phyloP scores from a whole-genome alignment of 2,113 vertebrate species.

The Ptyas mucosa region DNA sequence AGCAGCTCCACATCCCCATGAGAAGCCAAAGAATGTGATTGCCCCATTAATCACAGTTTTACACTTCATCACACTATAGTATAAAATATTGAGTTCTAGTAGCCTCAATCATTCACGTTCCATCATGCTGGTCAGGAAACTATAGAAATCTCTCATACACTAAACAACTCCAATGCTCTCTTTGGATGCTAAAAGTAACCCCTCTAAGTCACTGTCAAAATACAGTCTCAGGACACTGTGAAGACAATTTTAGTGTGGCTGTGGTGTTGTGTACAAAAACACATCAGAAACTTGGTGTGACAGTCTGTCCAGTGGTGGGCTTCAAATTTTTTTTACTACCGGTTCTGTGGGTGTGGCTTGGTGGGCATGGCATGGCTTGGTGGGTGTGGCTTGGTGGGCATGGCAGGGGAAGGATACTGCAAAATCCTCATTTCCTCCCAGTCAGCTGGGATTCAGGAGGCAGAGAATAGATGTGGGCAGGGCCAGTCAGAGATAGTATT shows the following conservation, averaged over 20 bases:
- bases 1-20: constrained; percentile 24
- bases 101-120: not conserved
- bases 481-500: no score
- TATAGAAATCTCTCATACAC: not conserved
- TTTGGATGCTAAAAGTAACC: not conserved
- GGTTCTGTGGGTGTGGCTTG: no score
- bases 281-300: not conserved
- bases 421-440: no score
- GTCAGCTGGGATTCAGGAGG: no score
- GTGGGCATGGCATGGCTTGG: no score
- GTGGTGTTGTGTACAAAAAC: not conserved
- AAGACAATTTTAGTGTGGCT: constrained; percentile 4
- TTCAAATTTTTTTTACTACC: no score
- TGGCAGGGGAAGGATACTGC: no score
- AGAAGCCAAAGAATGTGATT: constrained; percentile 53
- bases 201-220: not conserved
- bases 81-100: constrained; percentile 40
- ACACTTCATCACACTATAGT: constrained; percentile 46
- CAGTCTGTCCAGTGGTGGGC: not conserved
- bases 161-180: not conserved
- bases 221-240: not conserved
- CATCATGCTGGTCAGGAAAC: not conserved
- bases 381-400: no score
- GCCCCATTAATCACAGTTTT: constrained; percentile 58
- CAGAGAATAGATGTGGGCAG: no score